phyloP scores from a whole-genome alignment of 2,113 vertebrate species.

The Strix aluco region DNA sequence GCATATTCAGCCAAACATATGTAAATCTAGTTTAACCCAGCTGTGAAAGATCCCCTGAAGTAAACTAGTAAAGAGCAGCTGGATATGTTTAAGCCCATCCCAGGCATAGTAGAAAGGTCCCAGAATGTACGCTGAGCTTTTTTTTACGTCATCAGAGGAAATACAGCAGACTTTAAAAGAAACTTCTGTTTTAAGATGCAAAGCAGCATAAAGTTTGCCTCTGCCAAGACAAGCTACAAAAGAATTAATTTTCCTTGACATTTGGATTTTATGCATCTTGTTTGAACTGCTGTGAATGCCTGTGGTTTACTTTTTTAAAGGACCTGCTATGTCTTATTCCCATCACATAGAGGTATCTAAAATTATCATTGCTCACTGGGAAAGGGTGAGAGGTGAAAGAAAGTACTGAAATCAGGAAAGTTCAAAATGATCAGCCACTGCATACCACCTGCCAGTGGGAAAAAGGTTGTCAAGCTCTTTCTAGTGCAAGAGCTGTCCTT shows the following conservation, averaged over 20 bases:
- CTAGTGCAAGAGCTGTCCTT: constrained; percentile 13
- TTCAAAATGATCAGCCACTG: neutral
- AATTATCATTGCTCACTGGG: neutral
- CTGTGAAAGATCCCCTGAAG: constrained; percentile 30
- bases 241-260: constrained; percentile 63
- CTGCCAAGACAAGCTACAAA: constrained; percentile 18
- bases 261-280: constrained; percentile 24
- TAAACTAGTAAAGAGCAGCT: constrained; percentile 25
- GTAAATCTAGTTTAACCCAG: constrained; percentile 37
- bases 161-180: constrained; percentile 45
- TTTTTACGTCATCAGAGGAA: constrained; percentile 37
- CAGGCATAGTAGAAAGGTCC: constrained; percentile 19
- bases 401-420: constrained; percentile 3
- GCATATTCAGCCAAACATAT: neutral
- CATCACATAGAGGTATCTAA: neutral
- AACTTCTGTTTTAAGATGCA: constrained; percentile 48
- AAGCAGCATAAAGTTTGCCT: constrained; percentile 17
- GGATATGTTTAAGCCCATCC: constrained; percentile 30
- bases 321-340: neutral
- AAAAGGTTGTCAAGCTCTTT: constrained; percentile 28
- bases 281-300: neutral
- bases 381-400: neutral
- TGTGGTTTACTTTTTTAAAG: neutral
- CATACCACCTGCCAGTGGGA: constrained; percentile 4
- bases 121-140: constrained; percentile 28